These are phyloP conservation scores for Spodoptera littoralis DNA, from an alignment of 2,888 invertebrate genomes.

Conservation along the genomic window DNA sequence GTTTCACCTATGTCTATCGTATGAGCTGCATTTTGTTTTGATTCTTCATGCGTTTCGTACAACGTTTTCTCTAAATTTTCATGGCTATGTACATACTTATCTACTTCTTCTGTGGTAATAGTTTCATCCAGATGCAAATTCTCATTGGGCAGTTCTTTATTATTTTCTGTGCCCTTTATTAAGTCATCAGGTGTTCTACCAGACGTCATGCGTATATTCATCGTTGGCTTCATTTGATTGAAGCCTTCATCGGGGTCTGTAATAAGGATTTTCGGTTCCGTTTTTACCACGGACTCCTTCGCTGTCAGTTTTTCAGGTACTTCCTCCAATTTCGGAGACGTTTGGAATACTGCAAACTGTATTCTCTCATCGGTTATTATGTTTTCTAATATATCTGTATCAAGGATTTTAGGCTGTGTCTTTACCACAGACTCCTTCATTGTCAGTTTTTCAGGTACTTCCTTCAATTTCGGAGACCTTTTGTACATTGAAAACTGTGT, in stretches of 20 bases:
- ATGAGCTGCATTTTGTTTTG: too few relatives aligned
- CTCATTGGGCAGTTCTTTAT: neutral
- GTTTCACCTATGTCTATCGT: too few relatives aligned
- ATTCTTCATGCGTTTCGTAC: neutral
- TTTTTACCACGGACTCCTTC: neutral
- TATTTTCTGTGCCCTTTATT: neutral
- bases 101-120: neutral
- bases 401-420: too few relatives aligned
- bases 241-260: neutral
- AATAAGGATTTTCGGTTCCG: neutral
- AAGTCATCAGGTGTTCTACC: constrained; percentile 6
- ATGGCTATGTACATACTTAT: neutral
- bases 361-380: too few relatives aligned
- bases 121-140: neutral
- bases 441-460: too few relatives aligned
- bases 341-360: too few relatives aligned
- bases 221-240: neutral
- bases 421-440: too few relatives aligned
- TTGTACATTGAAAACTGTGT: too few relatives aligned
- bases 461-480: too few relatives aligned
- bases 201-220: neutral
- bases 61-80: neutral
- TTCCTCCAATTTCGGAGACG: too few relatives aligned
- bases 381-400: too few relatives aligned
- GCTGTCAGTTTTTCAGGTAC: neutral